These are phyloP conservation scores for Mus minutoides DNA, from an alignment of 2,797 vertebrate species.

Conservation along the genomic window DNA sequence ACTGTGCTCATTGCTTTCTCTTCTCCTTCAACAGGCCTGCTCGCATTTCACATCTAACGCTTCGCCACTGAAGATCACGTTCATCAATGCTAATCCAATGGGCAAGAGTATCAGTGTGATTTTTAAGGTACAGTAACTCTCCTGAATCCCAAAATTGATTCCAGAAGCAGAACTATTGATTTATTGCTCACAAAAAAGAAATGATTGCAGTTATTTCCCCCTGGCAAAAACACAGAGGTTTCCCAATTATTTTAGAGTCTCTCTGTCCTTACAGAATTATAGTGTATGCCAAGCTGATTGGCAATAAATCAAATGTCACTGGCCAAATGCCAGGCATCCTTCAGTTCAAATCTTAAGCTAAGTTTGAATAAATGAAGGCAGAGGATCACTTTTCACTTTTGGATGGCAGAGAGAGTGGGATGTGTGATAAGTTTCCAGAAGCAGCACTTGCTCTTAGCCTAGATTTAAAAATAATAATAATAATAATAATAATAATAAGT, in stretches of 20 bases:
- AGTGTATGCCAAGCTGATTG: conserved; percentile 31
- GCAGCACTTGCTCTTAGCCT: background rate
- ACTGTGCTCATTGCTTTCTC: background rate
- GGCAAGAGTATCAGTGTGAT: conserved; percentile 86
- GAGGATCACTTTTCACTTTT: background rate
- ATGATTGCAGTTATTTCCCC: conserved; percentile 45
- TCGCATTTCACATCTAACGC: conserved; percentile 88
- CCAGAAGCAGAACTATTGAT: conserved; percentile 47
- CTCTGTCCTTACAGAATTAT: conserved; percentile 38
- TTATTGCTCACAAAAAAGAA: conserved; percentile 68
- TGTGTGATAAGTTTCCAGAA: background rate
- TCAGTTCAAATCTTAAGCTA: conserved; percentile 19
- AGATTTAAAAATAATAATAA: background rate
- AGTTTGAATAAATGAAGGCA: conserved; percentile 44
- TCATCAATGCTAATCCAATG: conserved; percentile 83
- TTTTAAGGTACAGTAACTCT: conserved; percentile 86
- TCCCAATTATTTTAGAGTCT: conserved; percentile 57
- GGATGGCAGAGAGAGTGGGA: background rate
- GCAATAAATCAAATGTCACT: conserved; percentile 55
- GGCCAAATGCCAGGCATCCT: conserved; percentile 15
- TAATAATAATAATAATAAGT: too few relatives aligned
- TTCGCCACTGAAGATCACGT: conserved; percentile 87
- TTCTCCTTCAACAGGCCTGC: conserved; percentile 81
- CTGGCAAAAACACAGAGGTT: conserved; percentile 38
- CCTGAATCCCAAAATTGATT: conserved; percentile 38